These are phyloP conservation scores for Cavia aperea DNA, from an alignment of 2,113 vertebrate species.

Conservation along the genomic window DNA sequence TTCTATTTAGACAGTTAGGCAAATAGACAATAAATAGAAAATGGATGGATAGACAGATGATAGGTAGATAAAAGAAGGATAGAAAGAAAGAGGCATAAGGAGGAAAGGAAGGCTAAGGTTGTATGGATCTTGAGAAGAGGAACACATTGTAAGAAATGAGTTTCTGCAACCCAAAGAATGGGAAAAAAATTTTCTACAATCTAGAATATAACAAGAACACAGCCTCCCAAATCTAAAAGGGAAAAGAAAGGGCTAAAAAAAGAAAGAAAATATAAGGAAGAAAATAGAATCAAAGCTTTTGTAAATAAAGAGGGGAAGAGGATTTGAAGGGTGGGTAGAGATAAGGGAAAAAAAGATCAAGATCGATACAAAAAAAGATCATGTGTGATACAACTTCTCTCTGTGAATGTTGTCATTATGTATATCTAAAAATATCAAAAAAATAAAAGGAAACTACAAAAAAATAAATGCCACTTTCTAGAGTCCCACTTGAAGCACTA, in stretches of 20 bases:
- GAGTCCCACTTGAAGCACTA: neutral
- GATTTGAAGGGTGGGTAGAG: neutral
- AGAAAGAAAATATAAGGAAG: neutral
- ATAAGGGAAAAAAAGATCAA: neutral
- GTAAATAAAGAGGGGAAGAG: neutral
- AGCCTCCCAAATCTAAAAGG: neutral
- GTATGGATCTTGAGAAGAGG: neutral
- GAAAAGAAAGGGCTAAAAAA: neutral
- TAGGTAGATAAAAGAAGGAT: neutral
- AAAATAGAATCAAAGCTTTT: neutral
- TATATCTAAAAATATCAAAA: neutral
- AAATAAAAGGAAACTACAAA: neutral
- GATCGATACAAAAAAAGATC: neutral
- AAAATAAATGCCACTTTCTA: neutral
- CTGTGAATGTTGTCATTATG: neutral
- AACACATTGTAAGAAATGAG: neutral
- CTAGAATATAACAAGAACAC: neutral
- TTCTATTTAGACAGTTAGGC: neutral
- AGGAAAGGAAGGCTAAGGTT: neutral
- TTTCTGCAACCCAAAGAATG: neutral
- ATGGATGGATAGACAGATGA: neutral
- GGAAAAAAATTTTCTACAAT: neutral
- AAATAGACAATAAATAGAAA: neutral
- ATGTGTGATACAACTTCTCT: neutral
- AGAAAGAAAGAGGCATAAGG: neutral